Conservation (phyloP, 2,113 vertebrate species). For the Prietella phreatophila region DNA sequence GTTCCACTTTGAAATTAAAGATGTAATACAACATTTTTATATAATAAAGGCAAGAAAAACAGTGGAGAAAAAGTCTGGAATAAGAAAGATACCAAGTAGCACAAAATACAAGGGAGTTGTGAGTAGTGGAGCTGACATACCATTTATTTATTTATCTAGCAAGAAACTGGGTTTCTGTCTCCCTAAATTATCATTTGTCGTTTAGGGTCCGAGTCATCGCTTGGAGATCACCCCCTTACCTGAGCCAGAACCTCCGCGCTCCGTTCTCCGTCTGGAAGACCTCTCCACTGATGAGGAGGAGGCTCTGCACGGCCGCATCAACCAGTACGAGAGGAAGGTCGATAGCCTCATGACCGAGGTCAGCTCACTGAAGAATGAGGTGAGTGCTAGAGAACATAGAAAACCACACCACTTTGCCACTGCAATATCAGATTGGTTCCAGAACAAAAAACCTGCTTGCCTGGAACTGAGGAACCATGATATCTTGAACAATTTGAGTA, state of each 20-base stretch:
- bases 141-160: not conserved
- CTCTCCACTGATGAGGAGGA: slow-evolving; percentile 85
- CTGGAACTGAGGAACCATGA: not conserved
- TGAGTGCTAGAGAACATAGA: slow-evolving; percentile 50
- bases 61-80: not conserved
- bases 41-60: not conserved
- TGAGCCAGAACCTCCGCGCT: slow-evolving; percentile 72
- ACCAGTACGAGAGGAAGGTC: slow-evolving; percentile 85
- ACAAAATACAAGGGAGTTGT: not conserved
- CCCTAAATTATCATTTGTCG: not conserved
- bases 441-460: not conserved
- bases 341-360: slow-evolving; percentile 82
- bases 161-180: not conserved
- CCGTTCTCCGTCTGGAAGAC: slow-evolving; percentile 79
- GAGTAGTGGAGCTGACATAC: not conserved
- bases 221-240: slow-evolving; percentile 73
- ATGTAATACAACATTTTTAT: not conserved
- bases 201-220: slow-evolving; percentile 76
- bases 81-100: not conserved
- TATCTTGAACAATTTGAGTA: not conserved
- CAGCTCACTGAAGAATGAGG: slow-evolving; percentile 85
- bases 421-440: not conserved
- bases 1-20: not conserved
- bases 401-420: not conserved
- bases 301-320: slow-evolving; percentile 74